Evolutionary conservation across 2,888 invertebrate species (phyloP), one percentile per base, ranked within the genome.

Genomic region (Drosophila picticornis): DNA sequence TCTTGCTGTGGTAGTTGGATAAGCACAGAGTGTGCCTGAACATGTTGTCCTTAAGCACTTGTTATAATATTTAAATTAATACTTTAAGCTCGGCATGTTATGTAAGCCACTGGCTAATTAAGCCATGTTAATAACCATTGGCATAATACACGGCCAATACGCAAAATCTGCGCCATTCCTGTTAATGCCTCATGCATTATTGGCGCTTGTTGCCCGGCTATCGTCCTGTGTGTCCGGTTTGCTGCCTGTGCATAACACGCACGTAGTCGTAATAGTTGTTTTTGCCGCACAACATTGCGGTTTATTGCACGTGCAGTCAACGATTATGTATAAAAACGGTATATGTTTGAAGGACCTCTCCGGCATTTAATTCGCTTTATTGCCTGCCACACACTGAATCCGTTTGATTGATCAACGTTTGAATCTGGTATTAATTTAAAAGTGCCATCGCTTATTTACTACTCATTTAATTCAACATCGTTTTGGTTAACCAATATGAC

Each of bases 31-130:
- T 48, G 13, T 48, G 11, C 27, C 19, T 9, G 27, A 5, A 25
- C 19, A 40, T 29, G 19, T 2, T 19, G 34, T 19, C 25, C 4
- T 29, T 7, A 16, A 57, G 31, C 29, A 57, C 4, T 31, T 57
- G 57, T 40, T 57, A 29, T 29, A 40, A 31, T 56, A 38, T 56
- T 40, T 29, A 57, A 40, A 57, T 57, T 29, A 29, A 29, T 57
- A 57, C 83, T 84, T 84, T 75, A 86, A 84, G 82, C 82, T 62
- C 27, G 25, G 56, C 32, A 25, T 64, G 64, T 43, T 64, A 61
- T 83, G 71, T 83, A 85, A 85, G 80, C 85, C 83, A 85, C 63
- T 65, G 46, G 68, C 83, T 88, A 86, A 86, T 86, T 88, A 90
- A 85, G 85, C 83, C 81, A 72, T 85, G 88, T 85, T 88, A 85